Base-by-base conservation (phyloP, 2,797 vertebrate species). In the Cryptoblepharus egeriae region DNA sequence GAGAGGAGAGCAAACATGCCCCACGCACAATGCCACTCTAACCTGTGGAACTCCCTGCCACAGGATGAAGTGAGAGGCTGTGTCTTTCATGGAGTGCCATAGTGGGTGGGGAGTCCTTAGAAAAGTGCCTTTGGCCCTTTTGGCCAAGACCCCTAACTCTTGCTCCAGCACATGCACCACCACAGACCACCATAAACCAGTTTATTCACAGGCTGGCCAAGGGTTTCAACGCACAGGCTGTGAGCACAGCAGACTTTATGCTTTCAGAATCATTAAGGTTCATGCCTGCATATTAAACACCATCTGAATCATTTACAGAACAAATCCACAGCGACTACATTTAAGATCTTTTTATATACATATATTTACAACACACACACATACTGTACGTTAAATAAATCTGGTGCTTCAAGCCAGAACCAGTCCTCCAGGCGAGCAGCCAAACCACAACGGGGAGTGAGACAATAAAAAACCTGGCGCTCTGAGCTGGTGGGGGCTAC, bases 401-500 rank as follows among this genome's bases (percentile, higher is more conserved):
- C 45, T 55, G 45, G 16, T 70, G 22, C 22, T 70, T 45, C 45
- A 15, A 55, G 26, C 42, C 39, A 64, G 42, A 65, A 55, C 16
- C n/a, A 1, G 49, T 52, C 49, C 49, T 52, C 18, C 15, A 49
- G 45, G 45, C 13, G 45, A 49, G 9, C 4, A 42, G 39, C 39
- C 39, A 42, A 12, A 49, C 45, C 45, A 49, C 45, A 7, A 49
- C 12, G 4, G 39, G 9, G 39, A 9, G 55, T 15, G 58, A n/a
- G 60, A 16, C 28, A 58, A 57, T 0, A 2, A 22, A 30, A 30
- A 58, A 45, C 49, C 45, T 9, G 1, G 37, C 9, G 39, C 39
- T 42, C 39, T 15, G 1, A 18, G 49, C 11, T 15, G 2, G 49
- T 2, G 77, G 12, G 52, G 49, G 88, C 95, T 76, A 96, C 86